phyloP scores from a whole-genome alignment of 2,113 vertebrate species.

The Chaetodon auriga region DNA sequence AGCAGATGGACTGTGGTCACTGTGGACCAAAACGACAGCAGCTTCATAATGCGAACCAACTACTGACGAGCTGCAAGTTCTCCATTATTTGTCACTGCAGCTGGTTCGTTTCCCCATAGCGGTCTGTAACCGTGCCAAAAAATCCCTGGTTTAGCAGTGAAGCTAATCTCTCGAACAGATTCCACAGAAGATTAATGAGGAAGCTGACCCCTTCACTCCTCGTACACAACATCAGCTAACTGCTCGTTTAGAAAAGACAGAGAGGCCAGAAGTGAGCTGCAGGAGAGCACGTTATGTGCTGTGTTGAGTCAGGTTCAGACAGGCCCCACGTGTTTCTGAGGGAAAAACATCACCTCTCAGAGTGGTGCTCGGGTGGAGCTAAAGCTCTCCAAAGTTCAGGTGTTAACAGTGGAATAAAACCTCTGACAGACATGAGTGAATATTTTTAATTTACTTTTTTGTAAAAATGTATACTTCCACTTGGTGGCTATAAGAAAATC shows the following conservation, averaged over 20 bases:
- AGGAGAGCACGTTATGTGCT: background rate
- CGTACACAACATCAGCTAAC: conserved; percentile 12
- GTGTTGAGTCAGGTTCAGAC: conserved; percentile 33
- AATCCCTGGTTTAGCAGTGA: background rate
- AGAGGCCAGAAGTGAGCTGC: background rate
- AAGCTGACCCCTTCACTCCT: conserved; percentile 8
- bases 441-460: background rate
- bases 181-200: conserved; percentile 47
- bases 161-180: conserved; percentile 55
- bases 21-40: background rate
- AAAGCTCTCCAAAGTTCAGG: too few species aligned
- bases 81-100: conserved; percentile 52
- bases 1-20: background rate
- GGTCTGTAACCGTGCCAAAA: conserved; percentile 25
- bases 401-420: background rate
- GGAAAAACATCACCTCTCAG: background rate
- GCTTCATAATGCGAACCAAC: background rate
- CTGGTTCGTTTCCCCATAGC: conserved; percentile 41
- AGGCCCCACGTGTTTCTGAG: background rate
- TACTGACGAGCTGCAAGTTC: background rate
- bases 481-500: too few species aligned
- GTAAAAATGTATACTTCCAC: too few species aligned
- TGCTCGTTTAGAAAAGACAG: background rate
- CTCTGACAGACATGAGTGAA: background rate
- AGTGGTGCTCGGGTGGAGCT: background rate